phyloP scores from a whole-genome alignment of 2,797 vertebrate genomes.

The Karalla daura region DNA sequence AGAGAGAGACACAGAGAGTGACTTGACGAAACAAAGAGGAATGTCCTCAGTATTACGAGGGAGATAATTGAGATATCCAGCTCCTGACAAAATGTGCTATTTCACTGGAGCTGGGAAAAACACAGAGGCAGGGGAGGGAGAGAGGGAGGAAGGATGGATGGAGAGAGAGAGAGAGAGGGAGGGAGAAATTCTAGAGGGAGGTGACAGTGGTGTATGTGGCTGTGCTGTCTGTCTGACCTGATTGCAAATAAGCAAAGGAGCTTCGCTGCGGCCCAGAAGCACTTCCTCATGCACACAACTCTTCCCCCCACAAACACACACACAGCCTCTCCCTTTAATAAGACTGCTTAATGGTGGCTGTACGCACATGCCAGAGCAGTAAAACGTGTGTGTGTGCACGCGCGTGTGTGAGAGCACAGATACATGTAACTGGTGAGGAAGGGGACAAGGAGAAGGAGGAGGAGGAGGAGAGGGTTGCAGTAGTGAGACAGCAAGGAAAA shows the following conservation, averaged over 20 bases:
- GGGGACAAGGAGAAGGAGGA: constrained; percentile 66
- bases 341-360: constrained; percentile 79
- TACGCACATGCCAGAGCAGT: constrained; percentile 65
- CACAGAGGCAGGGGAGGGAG: constrained; percentile 31
- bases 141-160: constrained; percentile 36
- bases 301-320: constrained; percentile 62
- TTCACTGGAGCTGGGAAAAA: constrained; percentile 72
- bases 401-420: constrained; percentile 21
- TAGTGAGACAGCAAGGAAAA: constrained; percentile 71
- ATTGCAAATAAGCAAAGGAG: constrained; percentile 86
- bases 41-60: constrained; percentile 65
- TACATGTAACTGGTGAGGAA: constrained; percentile 67
- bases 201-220: constrained; percentile 85
- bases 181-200: constrained; percentile 75
- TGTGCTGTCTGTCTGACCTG: constrained; percentile 85
- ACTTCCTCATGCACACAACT: constrained; percentile 78
- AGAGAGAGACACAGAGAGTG: constrained; percentile 16
- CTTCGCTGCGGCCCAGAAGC: constrained; percentile 78
- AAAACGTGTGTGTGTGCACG: constrained; percentile 27
- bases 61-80: constrained; percentile 84
- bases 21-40: constrained; percentile 63
- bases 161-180: constrained; percentile 45
- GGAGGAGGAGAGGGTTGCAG: constrained; percentile 65
- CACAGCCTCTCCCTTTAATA: constrained; percentile 73
- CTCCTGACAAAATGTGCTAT: constrained; percentile 81